These are phyloP conservation scores for Clavelina lepadiformis DNA, from an alignment of 23 tunicate species.

Conservation along the genomic window DNA sequence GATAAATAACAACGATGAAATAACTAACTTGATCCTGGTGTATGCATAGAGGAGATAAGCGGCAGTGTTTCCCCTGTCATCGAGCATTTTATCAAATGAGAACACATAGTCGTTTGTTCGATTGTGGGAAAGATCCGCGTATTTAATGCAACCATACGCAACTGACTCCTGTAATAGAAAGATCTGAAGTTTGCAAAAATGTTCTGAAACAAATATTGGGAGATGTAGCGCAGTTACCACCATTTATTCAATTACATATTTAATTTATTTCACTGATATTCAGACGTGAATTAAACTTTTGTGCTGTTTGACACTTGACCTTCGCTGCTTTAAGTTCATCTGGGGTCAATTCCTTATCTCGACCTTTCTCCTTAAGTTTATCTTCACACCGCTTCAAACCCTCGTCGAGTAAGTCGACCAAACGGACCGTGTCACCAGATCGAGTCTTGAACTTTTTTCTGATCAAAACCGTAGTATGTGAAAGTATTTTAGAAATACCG, in stretches of 20 bases:
- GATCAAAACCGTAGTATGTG: too few relatives aligned
- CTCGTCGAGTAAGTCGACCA: conserved; percentile 81
- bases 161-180: conserved; percentile 48
- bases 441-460: conserved; percentile 94
- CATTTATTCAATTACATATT: too few relatives aligned
- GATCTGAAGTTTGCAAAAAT: background rate
- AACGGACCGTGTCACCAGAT: conserved; percentile 87
- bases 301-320: too few relatives aligned
- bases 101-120: conserved; percentile 86
- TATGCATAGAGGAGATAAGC: conserved; percentile 85
- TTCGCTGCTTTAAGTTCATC: conserved; percentile 78
- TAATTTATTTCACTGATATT: too few relatives aligned
- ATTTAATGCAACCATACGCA: conserved; percentile 94
- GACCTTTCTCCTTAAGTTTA: conserved; percentile 62
- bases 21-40: conserved; percentile 74
- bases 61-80: conserved; percentile 95
- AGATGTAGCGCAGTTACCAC: too few relatives aligned
- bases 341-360: conserved; percentile 55
- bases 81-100: conserved; percentile 92
- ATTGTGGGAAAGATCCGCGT: conserved; percentile 86
- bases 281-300: too few relatives aligned
- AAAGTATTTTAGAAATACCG: too few relatives aligned
- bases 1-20: too few relatives aligned
- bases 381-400: conserved; percentile 81
- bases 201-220: background rate